Percentiles rank a stretch among this genome's conserved stretches.
phyloP scores from a whole-genome alignment of 2,888 invertebrate genomes.

The Tuta absoluta region DNA sequence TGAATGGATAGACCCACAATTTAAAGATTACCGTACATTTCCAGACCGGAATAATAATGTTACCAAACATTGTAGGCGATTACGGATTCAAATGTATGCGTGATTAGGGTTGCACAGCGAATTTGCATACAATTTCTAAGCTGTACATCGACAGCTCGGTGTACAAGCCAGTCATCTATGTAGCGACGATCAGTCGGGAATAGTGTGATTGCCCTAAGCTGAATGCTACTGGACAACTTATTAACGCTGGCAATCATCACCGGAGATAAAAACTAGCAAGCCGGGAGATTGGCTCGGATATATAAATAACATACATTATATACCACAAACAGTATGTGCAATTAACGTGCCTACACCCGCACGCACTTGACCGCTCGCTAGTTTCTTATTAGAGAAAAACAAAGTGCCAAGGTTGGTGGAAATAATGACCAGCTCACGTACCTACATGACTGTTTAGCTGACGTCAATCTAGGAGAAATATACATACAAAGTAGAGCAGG shows the following conservation, averaged over 20 bases:
- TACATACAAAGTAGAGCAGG: constrained; percentile 3
- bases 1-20: constrained; percentile 10
- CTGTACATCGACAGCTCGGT: constrained; percentile 20
- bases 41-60: constrained; percentile 26
- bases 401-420: constrained; percentile 11
- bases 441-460: constrained; percentile 1
- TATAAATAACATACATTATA: constrained; percentile 43
- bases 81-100: constrained; percentile 36
- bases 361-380: constrained; percentile 30
- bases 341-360: constrained; percentile 31
- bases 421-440: constrained; percentile 10
- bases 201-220: constrained; percentile 34
- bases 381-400: constrained; percentile 13
- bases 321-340: constrained; percentile 42
- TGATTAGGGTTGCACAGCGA: constrained; percentile 31
- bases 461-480: constrained; percentile 5
- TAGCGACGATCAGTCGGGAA: constrained; percentile 18
- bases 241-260: constrained; percentile 44
- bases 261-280: constrained; percentile 49
- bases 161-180: background rate
- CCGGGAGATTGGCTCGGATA: constrained; percentile 39
- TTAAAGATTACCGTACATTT: constrained; percentile 20
- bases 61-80: constrained; percentile 27
- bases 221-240: constrained; percentile 45
- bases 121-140: constrained; percentile 36